Evolutionary conservation across 1,140 invertebrate species (phyloP), one percentile per base, ranked within the genome.

Genomic region (Temnothorax longispinosus): DNA sequence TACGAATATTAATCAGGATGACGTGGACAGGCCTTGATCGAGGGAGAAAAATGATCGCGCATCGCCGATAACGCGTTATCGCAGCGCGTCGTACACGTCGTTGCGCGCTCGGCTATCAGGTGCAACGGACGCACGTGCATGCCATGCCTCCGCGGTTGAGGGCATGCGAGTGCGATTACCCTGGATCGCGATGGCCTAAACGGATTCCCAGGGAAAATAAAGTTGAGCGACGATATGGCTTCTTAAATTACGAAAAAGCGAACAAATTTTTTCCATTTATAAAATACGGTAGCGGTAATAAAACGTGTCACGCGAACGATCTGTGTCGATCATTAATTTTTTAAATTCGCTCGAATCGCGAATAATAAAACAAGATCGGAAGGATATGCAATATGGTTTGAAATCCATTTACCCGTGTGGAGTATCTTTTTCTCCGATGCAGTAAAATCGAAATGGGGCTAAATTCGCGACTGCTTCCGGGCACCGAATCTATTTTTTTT

Each of bases 1-100:
- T 11, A 85, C 54, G 90, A 92, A 93, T 93, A 93, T 92, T 93
- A 65, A 90, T 92, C 38, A 85, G 52, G 0, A 74, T 94, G 91
- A 93, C 93, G 91, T 92, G 74, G 62, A 82, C 85, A 81, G 77
- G 78, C 91, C 86, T 90, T 91, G 91, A 88, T 91, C 87, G 75
- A 56, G 56, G 87, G 32, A 88, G 74, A 92, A 90, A 92, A 88
- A 87, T 80, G 56, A 78, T 67, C 77, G 72, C 32, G 88, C 87
- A 78, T 90, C 90, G 47, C 10, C 62, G 88, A 91, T 91, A 91
- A 91, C 87, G 87, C 87, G 87, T 91, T 91, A 91, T 91, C 90
- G 72, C 52, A 3, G 52, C 50, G 52, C 38, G 38, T 35, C 32
- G 69, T 58, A 47, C 27, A 27, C 80, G 56, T 10, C 58, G 64